Evolutionary conservation across 1,140 invertebrate genomes (phyloP), one percentile per base, ranked within the genome.

Genomic region (Tribolium madens): DNA sequence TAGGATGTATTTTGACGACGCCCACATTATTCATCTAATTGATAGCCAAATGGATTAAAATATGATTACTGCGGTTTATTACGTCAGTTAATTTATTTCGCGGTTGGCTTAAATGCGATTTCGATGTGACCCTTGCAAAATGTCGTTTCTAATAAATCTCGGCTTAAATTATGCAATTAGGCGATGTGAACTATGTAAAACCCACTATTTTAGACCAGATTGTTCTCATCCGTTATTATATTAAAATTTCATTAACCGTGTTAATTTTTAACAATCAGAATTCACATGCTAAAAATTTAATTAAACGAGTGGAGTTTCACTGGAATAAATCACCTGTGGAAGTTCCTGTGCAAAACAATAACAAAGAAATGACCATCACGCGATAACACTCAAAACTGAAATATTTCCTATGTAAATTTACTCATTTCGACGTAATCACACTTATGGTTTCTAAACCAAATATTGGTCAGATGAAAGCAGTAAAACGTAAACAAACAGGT

Each of bases 401-500:
- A 42, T 42, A 42, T 42, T 42, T 42, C 36, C 36, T 4, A 42
- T 10, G 36, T 42, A 42, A 42, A 7, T 42, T 31, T 31, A 31
- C 26, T 31, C 26, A 10, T 47, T 15, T 14, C 1, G 15, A 50
- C 13, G 48, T 17, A 50, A 50, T 50, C 14, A 50, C 15, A 18
- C 10, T 57, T 7, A n/a, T n/a, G n/a, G 14, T 52, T 3, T 57
- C 18, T 26, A 57, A 57, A 18, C 13, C 17, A n/a, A 57, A 57
- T 57, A 57, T 57, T 57, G 52, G 17, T 53, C 50, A 53, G 12
- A 12, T 9, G 18, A 57, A 21, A 57, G 52, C 52, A 9, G 2
- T 53, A 60, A 60, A 64, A 64, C 13, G 12, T 64, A 31, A 64
- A 64, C 57, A 64, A 64, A 64, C 57, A 64, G 57, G 57, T 64